phyloP scores from a whole-genome alignment of 2,797 vertebrate genomes.

The Chlorospingus flavigularis region DNA sequence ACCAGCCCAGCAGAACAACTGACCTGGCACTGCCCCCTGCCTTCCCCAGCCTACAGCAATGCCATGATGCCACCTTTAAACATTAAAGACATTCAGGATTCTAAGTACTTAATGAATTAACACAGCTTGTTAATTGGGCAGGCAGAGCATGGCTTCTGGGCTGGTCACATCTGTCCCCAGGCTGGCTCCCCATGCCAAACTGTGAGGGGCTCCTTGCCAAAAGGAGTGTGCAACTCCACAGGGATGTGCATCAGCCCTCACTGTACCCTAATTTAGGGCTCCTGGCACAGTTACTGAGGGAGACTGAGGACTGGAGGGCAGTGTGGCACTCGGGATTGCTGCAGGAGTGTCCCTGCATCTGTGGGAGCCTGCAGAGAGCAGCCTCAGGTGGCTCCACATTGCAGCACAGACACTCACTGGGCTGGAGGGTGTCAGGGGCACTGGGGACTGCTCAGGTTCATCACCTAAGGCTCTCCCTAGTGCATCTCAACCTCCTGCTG shows the following conservation, averaged over 20 bases:
- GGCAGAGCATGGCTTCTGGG: fast-evolving
- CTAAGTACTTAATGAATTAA: background rate
- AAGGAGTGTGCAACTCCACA: background rate
- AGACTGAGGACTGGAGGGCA: background rate
- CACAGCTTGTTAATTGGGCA: background rate
- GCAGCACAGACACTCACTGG: too few relatives aligned
- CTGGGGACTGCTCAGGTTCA: background rate
- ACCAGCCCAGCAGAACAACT: fast-evolving
- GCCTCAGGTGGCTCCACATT: fast-evolving
- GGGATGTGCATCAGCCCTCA: background rate
- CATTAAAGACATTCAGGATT: background rate
- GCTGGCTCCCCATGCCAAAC: background rate
- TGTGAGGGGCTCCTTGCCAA: background rate
- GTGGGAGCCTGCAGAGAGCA: background rate
- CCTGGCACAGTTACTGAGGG: background rate
- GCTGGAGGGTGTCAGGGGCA: background rate
- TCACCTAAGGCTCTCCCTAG: background rate
- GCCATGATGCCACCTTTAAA: background rate
- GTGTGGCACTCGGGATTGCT: background rate
- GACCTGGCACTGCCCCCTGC: fast-evolving
- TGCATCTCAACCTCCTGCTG: background rate
- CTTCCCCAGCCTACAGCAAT: background rate
- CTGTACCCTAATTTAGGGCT: background rate
- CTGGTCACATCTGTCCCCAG: background rate
- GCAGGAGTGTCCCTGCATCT: background rate